phyloP scores from a whole-genome alignment of 2,113 vertebrate genomes.

The Bubo bubo region DNA sequence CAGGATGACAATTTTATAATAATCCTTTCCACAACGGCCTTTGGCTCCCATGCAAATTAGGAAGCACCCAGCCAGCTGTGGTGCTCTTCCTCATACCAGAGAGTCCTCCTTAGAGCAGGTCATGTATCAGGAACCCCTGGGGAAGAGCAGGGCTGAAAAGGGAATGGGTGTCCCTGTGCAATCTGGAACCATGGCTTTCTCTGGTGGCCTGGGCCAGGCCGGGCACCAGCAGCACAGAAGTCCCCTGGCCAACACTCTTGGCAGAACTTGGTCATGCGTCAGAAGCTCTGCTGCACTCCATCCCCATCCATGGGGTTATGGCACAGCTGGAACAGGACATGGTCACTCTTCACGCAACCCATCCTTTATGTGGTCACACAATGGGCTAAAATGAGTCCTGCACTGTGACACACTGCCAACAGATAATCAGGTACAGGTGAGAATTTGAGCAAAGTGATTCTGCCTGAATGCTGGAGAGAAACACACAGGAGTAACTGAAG shows the following conservation, averaged over 20 bases:
- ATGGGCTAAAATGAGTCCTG: background rate
- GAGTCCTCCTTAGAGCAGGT: background rate
- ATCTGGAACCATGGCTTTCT: background rate
- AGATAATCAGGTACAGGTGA: background rate
- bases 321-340: background rate
- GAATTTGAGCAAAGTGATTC: background rate
- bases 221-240: background rate
- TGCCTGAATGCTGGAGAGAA: background rate
- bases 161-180: background rate
- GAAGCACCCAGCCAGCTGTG: background rate
- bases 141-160: background rate
- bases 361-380: background rate
- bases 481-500: background rate
- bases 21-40: constrained; percentile 50
- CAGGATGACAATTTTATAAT: constrained; percentile 32
- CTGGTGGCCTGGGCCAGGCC: background rate
- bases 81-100: background rate
- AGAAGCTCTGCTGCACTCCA: background rate
- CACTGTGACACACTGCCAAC: background rate
- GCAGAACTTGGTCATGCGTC: background rate
- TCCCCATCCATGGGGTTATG: rapidly evolving
- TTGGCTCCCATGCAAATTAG: constrained; percentile 37
- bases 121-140: background rate
- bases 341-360: background rate
- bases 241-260: background rate